phyloP scores from a whole-genome alignment of 2,113 vertebrate genomes.

The Hemiprocne comata region DNA sequence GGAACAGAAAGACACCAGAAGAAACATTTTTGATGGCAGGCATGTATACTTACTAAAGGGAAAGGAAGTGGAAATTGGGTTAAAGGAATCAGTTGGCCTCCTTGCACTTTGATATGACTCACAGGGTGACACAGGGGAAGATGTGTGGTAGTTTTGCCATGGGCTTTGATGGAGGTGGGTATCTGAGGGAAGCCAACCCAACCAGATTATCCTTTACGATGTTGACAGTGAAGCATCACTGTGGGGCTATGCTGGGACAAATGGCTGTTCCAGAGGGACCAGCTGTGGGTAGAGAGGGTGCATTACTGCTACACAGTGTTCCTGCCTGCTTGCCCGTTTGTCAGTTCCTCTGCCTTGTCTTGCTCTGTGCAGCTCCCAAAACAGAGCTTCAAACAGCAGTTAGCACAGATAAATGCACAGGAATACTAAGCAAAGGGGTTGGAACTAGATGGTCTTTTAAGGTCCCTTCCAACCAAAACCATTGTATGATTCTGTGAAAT shows the following conservation, averaged over 20 bases:
- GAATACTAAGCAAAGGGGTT: not conserved
- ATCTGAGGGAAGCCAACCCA: not conserved
- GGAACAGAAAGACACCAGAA: not conserved
- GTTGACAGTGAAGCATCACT: not conserved
- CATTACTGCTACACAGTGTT: accelerated
- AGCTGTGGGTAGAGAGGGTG: not conserved
- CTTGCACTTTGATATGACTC: not conserved
- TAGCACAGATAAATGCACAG: not conserved
- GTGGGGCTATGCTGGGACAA: not conserved
- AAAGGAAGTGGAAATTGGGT: not conserved
- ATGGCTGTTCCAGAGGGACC: not conserved
- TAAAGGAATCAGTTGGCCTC: not conserved
- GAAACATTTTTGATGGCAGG: not conserved
- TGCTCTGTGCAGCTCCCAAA: not conserved
- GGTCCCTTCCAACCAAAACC: too few relatives aligned
- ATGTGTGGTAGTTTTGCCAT: not conserved
- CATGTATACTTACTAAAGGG: not conserved
- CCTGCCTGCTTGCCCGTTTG: not conserved
- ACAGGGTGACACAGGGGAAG: not conserved
- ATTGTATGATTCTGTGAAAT: not conserved
- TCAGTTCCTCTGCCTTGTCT: not conserved
- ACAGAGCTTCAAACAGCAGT: not conserved
- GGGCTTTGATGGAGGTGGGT: not conserved
- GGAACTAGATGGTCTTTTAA: too few relatives aligned
- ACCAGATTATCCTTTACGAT: not conserved